These are phyloP conservation scores for Endomychus coccineus DNA, from an alignment of 2,888 invertebrate genomes.

Conservation along the genomic window DNA sequence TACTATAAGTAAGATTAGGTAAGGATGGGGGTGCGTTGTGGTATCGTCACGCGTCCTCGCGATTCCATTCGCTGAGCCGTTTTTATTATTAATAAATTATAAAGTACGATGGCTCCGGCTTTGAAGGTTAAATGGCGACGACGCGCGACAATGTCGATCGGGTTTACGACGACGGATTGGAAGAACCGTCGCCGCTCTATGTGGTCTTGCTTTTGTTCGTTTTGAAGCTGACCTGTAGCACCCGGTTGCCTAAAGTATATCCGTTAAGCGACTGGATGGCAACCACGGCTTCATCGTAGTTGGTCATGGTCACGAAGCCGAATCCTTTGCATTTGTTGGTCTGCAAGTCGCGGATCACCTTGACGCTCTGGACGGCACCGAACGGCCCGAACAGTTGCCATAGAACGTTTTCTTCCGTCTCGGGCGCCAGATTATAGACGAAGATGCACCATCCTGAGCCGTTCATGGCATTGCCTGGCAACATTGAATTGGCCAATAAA, in stretches of 20 bases:
- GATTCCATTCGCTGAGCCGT: conserved; percentile 3
- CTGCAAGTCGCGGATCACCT: conserved; percentile 90
- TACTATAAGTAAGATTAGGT: conserved; percentile 35
- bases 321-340: conserved; percentile 98
- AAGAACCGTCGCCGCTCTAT: conserved; percentile 43
- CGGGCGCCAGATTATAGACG: conserved; percentile 86
- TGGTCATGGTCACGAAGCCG: conserved; percentile 97
- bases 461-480: conserved; percentile 79
- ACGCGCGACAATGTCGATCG: too few relatives aligned
- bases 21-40: conserved; percentile 25
- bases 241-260: conserved; percentile 89
- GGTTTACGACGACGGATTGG: too few relatives aligned
- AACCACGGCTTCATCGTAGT: conserved; percentile 93
- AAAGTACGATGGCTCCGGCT: not conserved
- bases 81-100: not conserved
- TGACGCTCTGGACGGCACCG: conserved; percentile 94
- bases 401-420: conserved; percentile 83
- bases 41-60: conserved; percentile 23
- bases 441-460: conserved; percentile 90
- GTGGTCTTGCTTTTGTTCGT: conserved; percentile 76
- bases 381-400: conserved; percentile 97
- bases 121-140: not conserved
- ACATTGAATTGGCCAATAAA: conserved; percentile 63
- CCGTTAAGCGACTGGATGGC: conserved; percentile 96
- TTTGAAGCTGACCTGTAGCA: conserved; percentile 96